Percentiles rank a stretch among this genome's conserved stretches.
Evolutionary conservation across 1,140 invertebrate species (phyloP).

Genomic region (Meloidogyne exigua): DNA sequence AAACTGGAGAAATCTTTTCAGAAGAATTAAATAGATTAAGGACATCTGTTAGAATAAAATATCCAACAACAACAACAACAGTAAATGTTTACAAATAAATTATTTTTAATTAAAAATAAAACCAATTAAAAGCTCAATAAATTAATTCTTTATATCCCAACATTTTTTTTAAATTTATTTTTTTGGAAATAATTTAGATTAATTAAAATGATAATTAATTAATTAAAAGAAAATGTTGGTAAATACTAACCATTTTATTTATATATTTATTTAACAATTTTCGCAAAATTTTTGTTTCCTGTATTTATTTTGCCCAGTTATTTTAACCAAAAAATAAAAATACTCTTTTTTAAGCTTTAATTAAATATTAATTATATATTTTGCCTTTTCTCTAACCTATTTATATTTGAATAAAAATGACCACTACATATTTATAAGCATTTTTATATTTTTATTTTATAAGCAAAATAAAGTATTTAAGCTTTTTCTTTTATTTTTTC

Average conservation of each 20-base stretch:
- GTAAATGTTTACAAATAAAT: not conserved
- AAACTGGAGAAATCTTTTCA: constrained; percentile 93
- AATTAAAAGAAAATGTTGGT: not conserved
- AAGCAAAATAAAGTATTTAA: not conserved
- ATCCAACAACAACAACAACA: not conserved
- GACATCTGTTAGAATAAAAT: constrained; percentile 28
- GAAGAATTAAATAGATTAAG: constrained; percentile 76
- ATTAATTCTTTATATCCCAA: not conserved
- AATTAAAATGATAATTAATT: too few relatives aligned
- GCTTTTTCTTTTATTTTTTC: not conserved
- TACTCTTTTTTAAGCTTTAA: not conserved
- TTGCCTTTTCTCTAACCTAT: not conserved
- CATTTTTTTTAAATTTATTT: not conserved
- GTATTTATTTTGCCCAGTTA: constrained; percentile 2
- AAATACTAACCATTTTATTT: too few relatives aligned
- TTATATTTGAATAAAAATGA: too few relatives aligned
- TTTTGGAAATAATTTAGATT: too few relatives aligned
- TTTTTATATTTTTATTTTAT: not conserved
- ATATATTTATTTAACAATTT: too few relatives aligned
- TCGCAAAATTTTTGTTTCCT: too few relatives aligned
- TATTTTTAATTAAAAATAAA: not conserved
- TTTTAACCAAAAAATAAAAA: not conserved
- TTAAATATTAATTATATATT: not conserved
- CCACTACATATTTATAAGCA: not conserved
- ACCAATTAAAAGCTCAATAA: not conserved